Conservation (phyloP, 2,888 invertebrate genomes). For the Drosophila borealis region DNA sequence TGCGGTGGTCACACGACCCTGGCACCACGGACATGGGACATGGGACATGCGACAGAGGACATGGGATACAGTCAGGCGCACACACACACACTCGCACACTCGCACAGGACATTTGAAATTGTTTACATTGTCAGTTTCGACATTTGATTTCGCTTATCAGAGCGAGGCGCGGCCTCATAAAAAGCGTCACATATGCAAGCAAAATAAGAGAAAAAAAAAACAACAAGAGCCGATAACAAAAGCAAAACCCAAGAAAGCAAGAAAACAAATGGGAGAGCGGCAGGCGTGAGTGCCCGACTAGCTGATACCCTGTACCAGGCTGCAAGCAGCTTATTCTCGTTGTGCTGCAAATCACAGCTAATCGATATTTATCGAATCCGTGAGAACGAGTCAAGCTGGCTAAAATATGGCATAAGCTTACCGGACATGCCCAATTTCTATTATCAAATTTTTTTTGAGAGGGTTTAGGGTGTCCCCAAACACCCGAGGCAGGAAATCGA, state of each 20-base stretch:
- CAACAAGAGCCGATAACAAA: constrained; percentile 11
- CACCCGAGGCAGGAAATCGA: no score
- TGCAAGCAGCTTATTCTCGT: no score
- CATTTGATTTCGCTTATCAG: constrained; percentile 77
- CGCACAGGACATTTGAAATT: constrained; percentile 60
- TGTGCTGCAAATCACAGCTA: no score
- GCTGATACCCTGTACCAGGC: no score
- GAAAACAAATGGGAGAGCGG: background rate
- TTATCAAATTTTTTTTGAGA: no score
- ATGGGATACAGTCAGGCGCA: background rate
- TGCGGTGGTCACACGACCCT: constrained; percentile 42
- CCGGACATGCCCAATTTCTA: no score
- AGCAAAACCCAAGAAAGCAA: constrained; percentile 19
- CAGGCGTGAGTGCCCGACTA: background rate
- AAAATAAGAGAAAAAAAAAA: constrained; percentile 17
- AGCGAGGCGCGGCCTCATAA: constrained; percentile 56
- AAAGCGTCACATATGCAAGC: constrained; percentile 59
- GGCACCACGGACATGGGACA: no score
- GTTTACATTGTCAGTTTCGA: constrained; percentile 73
- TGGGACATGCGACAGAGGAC: no score
- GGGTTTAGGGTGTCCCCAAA: no score
- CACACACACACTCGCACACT: constrained; percentile 5
- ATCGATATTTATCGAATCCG: no score
- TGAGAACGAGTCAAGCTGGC: no score
- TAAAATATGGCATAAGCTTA: no score